Percentiles rank a stretch among this genome's conserved stretches.
phyloP scores from a whole-genome alignment of 2,113 vertebrate species.

The Circaetus gallicus region DNA sequence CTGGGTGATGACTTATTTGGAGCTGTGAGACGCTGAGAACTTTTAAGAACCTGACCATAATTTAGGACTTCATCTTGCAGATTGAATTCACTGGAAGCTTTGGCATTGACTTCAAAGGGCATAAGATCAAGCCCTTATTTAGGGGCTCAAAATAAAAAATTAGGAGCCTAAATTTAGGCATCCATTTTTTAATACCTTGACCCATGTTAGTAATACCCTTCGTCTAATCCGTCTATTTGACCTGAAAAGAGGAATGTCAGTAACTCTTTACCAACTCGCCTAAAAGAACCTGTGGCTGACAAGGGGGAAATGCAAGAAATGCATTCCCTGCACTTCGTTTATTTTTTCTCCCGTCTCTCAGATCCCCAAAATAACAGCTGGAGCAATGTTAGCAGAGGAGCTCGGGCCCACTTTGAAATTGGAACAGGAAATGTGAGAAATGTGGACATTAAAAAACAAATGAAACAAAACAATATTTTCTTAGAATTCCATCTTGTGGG shows the following conservation, averaged over 20 bases:
- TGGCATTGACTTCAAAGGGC: constrained; percentile 41
- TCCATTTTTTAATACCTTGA: constrained; percentile 22
- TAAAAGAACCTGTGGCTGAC: not conserved
- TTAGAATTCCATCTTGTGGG: constrained; percentile 38
- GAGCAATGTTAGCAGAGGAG: not conserved
- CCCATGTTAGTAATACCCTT: not conserved
- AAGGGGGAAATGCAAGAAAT: not conserved
- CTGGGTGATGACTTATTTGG: not conserved
- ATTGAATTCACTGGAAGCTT: not conserved
- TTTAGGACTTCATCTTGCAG: constrained; percentile 10
- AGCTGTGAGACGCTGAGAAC: not conserved
- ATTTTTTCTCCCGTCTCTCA: constrained; percentile 9
- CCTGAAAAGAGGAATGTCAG: not conserved
- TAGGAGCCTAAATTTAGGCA: constrained; percentile 15
- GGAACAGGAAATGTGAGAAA: constrained; percentile 50
- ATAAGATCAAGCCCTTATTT: constrained; percentile 17
- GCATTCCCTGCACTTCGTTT: not conserved
- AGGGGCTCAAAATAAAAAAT: constrained; percentile 19
- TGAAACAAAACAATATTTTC: constrained; percentile 35
- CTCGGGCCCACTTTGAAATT: not conserved
- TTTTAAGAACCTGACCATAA: constrained; percentile 19
- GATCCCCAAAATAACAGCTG: not conserved
- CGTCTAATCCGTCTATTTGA: not conserved
- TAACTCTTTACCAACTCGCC: not conserved
- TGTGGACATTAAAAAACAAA: constrained; percentile 15